Evolutionary conservation across 2,888 invertebrate species (phyloP), one percentile per base, ranked within the genome.

Genomic region (Lepidochrysops patricia): DNA sequence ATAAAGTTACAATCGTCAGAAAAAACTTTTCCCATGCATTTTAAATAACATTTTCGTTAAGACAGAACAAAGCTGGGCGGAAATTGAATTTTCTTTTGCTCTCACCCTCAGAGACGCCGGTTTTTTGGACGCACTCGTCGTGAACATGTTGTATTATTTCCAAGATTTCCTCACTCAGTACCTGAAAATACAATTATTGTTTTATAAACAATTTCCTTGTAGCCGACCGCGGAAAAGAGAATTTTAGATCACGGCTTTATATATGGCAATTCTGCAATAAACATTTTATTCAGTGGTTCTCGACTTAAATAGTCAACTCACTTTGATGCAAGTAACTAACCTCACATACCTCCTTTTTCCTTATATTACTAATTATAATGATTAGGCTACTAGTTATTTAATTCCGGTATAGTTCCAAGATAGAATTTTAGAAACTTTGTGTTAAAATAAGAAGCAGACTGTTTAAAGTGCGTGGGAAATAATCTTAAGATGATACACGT

Each of bases 131-230:
- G 77, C 89, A 90, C 69, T 82, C 82, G 75, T 82, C 82, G 78
- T 90, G 89, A 72, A 90, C 73, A 69, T 82, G 81, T 70, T 84
- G 77, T 74, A 90, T 85, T 78, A 90, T 86, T 82, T 90, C 89
- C 78, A 79, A 75, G 76, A 90, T 86, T 75, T 90, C 89, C 15
- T 88, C 89, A 69, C 87, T 85, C 72, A 89, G 84, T 70, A 82
- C 80, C 90, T 90, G 76, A 68, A 81, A 85, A 71, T 69, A 66
- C 63, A 63, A 67, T 73, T 72, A 70, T 66, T 43, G 58, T 70
- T 67, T 60, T 59, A 35, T 62, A 64, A 65, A 65, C 66, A 63
- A 65, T 64, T 66, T 68, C 66, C 64, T 61, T 60, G 57, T 57
- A 29, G 57, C 60, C 58, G 57, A 60, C 56, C 25, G n/a, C 15